phyloP scores from a whole-genome alignment of 2,797 vertebrate species.

The Hafferia zeledoni region DNA sequence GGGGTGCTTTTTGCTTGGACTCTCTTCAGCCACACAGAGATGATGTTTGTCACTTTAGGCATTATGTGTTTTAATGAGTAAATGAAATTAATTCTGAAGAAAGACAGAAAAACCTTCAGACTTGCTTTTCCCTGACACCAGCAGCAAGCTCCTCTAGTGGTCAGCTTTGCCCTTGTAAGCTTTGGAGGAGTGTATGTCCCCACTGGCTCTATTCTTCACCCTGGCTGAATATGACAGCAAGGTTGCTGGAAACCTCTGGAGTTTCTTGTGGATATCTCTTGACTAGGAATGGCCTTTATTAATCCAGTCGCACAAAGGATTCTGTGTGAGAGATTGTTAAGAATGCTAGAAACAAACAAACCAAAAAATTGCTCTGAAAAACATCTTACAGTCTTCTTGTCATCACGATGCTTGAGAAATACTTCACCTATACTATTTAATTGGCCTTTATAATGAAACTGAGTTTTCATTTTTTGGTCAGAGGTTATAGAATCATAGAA shows the following conservation, averaged over 20 bases:
- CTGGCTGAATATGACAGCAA: not conserved
- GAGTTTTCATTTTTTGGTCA: not conserved
- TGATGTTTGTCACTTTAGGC: not conserved
- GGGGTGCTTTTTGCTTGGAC: not conserved
- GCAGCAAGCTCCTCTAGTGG: not conserved
- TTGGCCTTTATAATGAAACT: not conserved
- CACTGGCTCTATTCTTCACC: not conserved
- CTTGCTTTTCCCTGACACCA: not conserved
- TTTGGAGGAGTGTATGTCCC: not conserved
- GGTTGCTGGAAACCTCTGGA: not conserved
- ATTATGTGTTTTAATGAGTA: conserved; percentile 9
- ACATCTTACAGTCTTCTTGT: not conserved
- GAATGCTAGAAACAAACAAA: not conserved
- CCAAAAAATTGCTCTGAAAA: not conserved
- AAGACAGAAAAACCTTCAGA: not conserved
- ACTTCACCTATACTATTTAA: not conserved
- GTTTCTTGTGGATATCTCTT: not conserved
- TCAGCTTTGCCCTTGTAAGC: not conserved
- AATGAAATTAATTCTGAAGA: conserved; percentile 10
- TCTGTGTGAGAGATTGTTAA: not conserved
- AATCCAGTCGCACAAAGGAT: not conserved
- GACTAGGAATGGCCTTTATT: not conserved
- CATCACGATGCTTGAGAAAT: not conserved
- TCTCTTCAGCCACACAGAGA: not conserved
- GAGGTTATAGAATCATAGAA: not conserved